A percentile compares a stretch with the other conserved stretches of the same genome.
Evolutionary conservation across 2,888 invertebrate species (phyloP).

Genomic region (Furcula furcula): DNA sequence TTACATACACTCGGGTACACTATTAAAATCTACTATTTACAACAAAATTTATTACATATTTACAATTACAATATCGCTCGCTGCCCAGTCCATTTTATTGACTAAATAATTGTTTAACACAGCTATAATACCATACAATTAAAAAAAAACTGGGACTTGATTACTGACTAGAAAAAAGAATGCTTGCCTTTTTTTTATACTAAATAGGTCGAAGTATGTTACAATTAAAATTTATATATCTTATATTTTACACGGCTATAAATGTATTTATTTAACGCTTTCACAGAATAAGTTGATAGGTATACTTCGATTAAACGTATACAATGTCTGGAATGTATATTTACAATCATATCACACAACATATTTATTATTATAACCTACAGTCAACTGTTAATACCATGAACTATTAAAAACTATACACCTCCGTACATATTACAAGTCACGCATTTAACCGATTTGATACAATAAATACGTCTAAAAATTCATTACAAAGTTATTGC

Average conservation of each 20-base stretch:
- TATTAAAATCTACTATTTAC: slow-evolving; percentile 61
- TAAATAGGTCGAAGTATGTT: no score
- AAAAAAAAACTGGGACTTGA: slow-evolving; percentile 2
- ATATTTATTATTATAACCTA: slow-evolving; percentile 33
- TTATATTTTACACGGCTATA: background rate
- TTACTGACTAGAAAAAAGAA: slow-evolving; percentile 30
- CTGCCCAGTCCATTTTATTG: slow-evolving; percentile 28
- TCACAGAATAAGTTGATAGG: slow-evolving; percentile 31
- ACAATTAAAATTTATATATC: no score
- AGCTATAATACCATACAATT: slow-evolving; percentile 2
- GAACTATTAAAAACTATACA: slow-evolving; percentile 42
- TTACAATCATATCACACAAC: slow-evolving; percentile 65
- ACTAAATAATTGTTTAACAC: slow-evolving; percentile 17
- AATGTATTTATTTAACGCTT: slow-evolving; percentile 4
- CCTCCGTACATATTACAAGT: slow-evolving; percentile 35
- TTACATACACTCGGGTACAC: slow-evolving; percentile 70
- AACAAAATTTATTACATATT: slow-evolving; percentile 51
- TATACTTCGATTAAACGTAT: slow-evolving; percentile 65
- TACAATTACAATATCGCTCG: slow-evolving; percentile 40
- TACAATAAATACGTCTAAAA: slow-evolving; percentile 52
- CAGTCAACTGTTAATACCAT: slow-evolving; percentile 21
- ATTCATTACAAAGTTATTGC: slow-evolving; percentile 48
- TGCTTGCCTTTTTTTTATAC: no score
- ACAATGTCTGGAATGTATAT: slow-evolving; percentile 59
- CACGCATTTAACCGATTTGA: slow-evolving; percentile 30